Conservation (phyloP, 2,797 vertebrate genomes). For the Oreortyx pictus region DNA sequence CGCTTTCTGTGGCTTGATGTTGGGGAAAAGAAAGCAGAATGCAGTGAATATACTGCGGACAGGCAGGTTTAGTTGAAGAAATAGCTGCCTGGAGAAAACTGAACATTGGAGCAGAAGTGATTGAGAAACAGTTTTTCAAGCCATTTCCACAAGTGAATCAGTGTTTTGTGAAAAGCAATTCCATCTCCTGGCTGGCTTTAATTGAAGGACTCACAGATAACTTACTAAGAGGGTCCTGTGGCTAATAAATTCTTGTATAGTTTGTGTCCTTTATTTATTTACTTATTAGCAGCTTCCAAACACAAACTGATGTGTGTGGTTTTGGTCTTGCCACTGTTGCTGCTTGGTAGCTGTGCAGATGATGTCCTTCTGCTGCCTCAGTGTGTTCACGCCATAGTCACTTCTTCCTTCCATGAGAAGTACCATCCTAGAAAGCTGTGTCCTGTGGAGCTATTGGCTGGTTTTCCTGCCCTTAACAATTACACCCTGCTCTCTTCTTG, state of each 20-base stretch:
- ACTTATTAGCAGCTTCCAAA: neutral
- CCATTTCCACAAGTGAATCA: conserved; percentile 41
- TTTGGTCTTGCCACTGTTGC: neutral
- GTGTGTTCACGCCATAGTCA: neutral
- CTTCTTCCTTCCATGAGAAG: neutral
- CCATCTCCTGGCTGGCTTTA: conserved; percentile 17
- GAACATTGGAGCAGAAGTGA: neutral
- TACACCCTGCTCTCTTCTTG: neutral
- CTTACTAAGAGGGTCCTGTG: neutral
- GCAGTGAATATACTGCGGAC: neutral
- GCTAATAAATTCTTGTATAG: neutral
- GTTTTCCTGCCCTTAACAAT: neutral
- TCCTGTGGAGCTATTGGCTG: neutral
- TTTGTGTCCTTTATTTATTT: neutral
- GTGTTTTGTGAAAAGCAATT: conserved; percentile 34
- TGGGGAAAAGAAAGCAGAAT: neutral
- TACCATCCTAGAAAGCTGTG: rapidly evolving
- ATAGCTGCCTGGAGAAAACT: conserved; percentile 39
- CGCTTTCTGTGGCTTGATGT: conserved; percentile 46
- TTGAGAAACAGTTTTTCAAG: conserved; percentile 33
- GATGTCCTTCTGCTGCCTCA: neutral
- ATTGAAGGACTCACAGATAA: neutral
- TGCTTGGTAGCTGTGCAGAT: neutral
- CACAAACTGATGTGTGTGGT: neutral
- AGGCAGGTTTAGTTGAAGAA: conserved; percentile 34